Evolutionary conservation across 2,888 invertebrate species (phyloP).

Genomic region (Brenthis hecate): DNA sequence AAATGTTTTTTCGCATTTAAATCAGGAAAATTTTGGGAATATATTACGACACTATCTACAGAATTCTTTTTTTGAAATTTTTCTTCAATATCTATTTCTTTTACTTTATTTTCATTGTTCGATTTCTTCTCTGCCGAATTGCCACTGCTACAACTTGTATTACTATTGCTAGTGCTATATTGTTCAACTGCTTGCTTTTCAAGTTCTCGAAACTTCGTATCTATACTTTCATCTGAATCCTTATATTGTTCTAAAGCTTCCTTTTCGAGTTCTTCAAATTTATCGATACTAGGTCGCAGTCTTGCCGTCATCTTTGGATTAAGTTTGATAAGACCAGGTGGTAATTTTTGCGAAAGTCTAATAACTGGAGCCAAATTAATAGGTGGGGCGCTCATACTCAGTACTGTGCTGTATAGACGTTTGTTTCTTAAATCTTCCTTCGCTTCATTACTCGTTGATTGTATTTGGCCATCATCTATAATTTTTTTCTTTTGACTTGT

Average conservation of each 20-base stretch:
- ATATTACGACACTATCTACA: slow-evolving; percentile 72
- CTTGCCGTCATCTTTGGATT: slow-evolving; percentile 69
- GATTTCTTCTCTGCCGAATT: slow-evolving; percentile 64
- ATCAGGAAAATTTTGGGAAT: slow-evolving; percentile 77
- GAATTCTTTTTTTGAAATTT: slow-evolving; percentile 74
- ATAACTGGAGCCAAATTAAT: slow-evolving; percentile 59
- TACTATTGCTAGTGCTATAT: slow-evolving; percentile 80
- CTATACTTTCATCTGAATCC: slow-evolving; percentile 81
- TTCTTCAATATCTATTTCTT: slow-evolving; percentile 56
- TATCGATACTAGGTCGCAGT: slow-evolving; percentile 63
- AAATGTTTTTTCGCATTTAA: slow-evolving; percentile 62
- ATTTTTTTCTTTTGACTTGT: slow-evolving; percentile 48
- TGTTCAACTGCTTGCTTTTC: slow-evolving; percentile 86
- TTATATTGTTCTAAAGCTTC: slow-evolving; percentile 84
- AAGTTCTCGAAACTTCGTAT: slow-evolving; percentile 83
- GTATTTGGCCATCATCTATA: slow-evolving; percentile 55
- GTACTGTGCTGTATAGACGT: slow-evolving; percentile 79
- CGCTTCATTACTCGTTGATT: slow-evolving; percentile 64
- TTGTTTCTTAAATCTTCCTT: slow-evolving; percentile 65
- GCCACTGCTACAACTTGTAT: slow-evolving; percentile 75
- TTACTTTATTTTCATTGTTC: slow-evolving; percentile 51
- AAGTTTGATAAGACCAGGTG: slow-evolving; percentile 69
- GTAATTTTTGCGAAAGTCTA: slow-evolving; percentile 65
- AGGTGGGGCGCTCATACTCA: slow-evolving; percentile 71
- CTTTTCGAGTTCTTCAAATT: slow-evolving; percentile 82